Evolutionary conservation across 2,113 vertebrate species (phyloP).

Genomic region (Cephalopholis sonnerati): DNA sequence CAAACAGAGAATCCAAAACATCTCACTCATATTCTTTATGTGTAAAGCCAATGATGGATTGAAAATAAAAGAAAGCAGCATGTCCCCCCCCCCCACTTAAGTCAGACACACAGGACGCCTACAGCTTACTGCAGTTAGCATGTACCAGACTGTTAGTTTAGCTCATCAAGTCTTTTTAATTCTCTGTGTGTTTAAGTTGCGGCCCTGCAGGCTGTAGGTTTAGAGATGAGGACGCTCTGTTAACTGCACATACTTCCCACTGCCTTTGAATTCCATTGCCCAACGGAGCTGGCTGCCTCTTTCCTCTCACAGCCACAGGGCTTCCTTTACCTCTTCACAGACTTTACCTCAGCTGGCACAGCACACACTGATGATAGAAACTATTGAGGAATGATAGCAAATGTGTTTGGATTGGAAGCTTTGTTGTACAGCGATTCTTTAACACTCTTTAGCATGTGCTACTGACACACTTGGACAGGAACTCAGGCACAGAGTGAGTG

Average conservation of each 20-base stretch:
- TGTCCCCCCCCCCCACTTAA: too few relatives aligned
- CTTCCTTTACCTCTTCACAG: constrained; percentile 34
- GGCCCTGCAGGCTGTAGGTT: constrained; percentile 52
- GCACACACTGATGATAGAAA: not conserved
- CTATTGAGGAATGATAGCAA: not conserved
- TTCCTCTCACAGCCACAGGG: constrained; percentile 34
- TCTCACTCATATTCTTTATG: not conserved
- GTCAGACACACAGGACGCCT: not conserved
- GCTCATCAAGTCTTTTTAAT: constrained; percentile 48
- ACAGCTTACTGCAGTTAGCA: not conserved
- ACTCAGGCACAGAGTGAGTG: not conserved
- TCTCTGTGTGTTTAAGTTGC: constrained; percentile 48
- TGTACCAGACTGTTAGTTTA: constrained; percentile 43
- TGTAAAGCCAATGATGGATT: not conserved
- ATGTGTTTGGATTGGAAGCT: not conserved
- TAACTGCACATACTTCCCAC: constrained; percentile 17
- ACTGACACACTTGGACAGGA: too few relatives aligned
- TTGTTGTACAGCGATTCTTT: not conserved
- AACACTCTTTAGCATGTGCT: not conserved
- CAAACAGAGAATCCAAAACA: too few relatives aligned
- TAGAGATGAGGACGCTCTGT: constrained; percentile 35
- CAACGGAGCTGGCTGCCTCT: constrained; percentile 29
- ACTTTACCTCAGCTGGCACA: constrained; percentile 1
- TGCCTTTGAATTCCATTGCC: constrained; percentile 61
- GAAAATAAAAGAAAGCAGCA: not conserved